Percentiles rank a stretch among this genome's conserved stretches.
Evolutionary conservation across 2,888 invertebrate species (phyloP).

Genomic region (Hyles lineata): DNA sequence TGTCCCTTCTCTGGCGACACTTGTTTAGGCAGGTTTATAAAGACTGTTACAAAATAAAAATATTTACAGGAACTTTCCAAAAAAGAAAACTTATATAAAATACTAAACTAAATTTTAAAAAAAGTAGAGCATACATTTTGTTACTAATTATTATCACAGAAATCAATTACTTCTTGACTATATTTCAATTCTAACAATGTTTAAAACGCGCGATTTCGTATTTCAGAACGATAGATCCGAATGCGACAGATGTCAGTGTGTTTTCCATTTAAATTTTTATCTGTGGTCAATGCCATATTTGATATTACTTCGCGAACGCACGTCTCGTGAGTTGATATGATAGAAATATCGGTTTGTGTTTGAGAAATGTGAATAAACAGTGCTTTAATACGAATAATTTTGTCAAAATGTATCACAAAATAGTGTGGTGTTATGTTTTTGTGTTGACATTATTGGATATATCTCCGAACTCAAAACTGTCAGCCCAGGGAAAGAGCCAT

Average conservation of each 20-base stretch:
- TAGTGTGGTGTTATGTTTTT: constrained; percentile 88
- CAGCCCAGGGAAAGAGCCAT: constrained; percentile 90
- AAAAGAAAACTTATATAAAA: neutral
- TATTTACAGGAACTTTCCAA: neutral
- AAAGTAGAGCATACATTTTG: neutral
- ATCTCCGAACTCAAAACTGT: constrained; percentile 88
- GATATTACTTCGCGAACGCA: constrained; percentile 56
- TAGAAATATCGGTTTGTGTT: constrained; percentile 59
- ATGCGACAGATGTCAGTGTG: constrained; percentile 23
- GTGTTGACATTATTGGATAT: constrained; percentile 88
- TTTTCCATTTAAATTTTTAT: constrained; percentile 32
- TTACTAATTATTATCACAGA: no score
- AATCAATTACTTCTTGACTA: no score
- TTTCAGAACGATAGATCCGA: neutral
- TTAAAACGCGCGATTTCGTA: neutral
- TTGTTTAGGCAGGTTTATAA: constrained; percentile 49
- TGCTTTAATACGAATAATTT: constrained; percentile 54
- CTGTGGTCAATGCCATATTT: constrained; percentile 44
- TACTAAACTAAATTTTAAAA: no score
- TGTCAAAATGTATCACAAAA: constrained; percentile 82
- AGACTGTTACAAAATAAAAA: neutral
- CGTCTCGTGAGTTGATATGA: constrained; percentile 55
- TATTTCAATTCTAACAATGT: no score
- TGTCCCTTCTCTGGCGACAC: neutral
- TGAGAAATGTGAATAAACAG: constrained; percentile 75